These are phyloP conservation scores for Symphodus melops DNA, from an alignment of 2,113 vertebrate genomes.

Conservation along the genomic window DNA sequence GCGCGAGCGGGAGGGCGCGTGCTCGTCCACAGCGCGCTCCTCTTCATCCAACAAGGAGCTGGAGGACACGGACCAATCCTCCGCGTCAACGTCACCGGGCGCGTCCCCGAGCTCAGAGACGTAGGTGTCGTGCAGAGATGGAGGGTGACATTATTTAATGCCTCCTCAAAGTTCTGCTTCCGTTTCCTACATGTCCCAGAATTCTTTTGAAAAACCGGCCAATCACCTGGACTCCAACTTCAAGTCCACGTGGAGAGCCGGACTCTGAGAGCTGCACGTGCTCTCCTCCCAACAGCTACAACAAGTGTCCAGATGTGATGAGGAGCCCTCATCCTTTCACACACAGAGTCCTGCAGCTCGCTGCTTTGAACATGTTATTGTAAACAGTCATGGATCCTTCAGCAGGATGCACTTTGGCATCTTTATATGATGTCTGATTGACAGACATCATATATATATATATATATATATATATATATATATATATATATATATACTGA, in stretches of 20 bases:
- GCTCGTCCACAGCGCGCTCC: conserved; percentile 27
- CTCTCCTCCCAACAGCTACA: too few species aligned
- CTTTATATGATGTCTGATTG: conserved; percentile 16
- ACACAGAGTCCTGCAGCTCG: too few species aligned
- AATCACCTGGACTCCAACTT: not conserved
- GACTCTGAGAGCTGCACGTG: too few species aligned
- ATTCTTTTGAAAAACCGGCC: not conserved
- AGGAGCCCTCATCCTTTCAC: too few species aligned
- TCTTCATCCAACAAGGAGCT: conserved; percentile 79
- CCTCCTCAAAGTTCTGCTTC: not conserved
- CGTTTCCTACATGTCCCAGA: conserved; percentile 16
- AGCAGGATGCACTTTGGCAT: conserved; percentile 38
- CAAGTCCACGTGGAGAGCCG: too few species aligned
- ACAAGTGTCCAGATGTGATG: too few species aligned
- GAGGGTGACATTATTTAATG: not conserved
- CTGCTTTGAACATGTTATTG: too few species aligned
- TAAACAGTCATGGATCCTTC: too few species aligned
- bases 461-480: too few species aligned
- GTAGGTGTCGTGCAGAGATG: conserved; percentile 18
- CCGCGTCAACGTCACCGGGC: conserved; percentile 89
- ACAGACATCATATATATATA: too few species aligned
- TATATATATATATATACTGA: too few species aligned
- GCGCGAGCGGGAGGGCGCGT: conserved; percentile 90
- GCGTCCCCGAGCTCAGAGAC: conserved; percentile 90
- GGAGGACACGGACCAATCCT: conserved; percentile 90